phyloP scores from a whole-genome alignment of 53 echinoderm and acorn worm species.

The Stichopus horrens region DNA sequence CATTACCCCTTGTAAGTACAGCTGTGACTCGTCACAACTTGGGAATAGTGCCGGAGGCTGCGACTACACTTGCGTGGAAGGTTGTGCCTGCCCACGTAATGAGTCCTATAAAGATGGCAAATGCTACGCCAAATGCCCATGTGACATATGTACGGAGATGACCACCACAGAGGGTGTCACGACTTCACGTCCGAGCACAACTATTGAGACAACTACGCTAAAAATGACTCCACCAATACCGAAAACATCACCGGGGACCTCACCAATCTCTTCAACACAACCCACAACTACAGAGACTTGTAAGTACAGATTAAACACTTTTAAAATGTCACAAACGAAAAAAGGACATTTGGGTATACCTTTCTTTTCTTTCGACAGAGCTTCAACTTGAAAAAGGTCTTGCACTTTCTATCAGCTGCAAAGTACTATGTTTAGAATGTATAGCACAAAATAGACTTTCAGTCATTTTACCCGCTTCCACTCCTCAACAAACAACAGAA shows the following conservation, averaged over 20 bases:
- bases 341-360: no score
- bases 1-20: conserved; percentile 70
- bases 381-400: no score
- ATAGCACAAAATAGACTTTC: no score
- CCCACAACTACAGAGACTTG: conserved; percentile 8
- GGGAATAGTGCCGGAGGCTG: conserved; percentile 70
- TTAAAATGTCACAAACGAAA: no score
- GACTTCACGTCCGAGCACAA: conserved; percentile 24
- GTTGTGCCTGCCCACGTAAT: conserved; percentile 76
- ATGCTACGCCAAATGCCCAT: conserved; percentile 62
- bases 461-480: no score
- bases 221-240: conserved; percentile 11
- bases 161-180: conserved; percentile 26
- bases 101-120: conserved; percentile 63
- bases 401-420: no score
- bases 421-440: no score
- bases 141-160: conserved; percentile 26
- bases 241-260: conserved; percentile 10
- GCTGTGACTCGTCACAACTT: conserved; percentile 51
- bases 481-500: no score
- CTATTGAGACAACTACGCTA: conserved; percentile 11
- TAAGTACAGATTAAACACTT: neutral
- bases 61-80: conserved; percentile 87
- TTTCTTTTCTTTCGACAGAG: no score
- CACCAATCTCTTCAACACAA: neutral